Percentiles rank a stretch among this genome's conserved stretches.
phyloP scores from a whole-genome alignment of 2,113 vertebrate species.

The Xerus inauris region DNA sequence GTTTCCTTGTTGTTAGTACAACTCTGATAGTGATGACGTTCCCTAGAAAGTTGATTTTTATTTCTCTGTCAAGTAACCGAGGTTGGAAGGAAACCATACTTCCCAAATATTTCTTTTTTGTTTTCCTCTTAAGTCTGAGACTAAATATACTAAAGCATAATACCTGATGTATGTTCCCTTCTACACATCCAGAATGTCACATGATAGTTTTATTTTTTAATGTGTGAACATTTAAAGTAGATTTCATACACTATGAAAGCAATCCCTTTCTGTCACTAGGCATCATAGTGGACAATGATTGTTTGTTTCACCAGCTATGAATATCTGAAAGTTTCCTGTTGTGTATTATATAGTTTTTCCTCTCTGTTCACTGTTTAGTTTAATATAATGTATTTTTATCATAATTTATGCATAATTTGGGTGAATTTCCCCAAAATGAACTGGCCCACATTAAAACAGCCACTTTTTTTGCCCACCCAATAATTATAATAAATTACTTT shows the following conservation, averaged over 20 bases:
- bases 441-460: not conserved
- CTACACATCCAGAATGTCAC: not conserved
- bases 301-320: not conserved
- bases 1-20: not conserved
- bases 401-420: constrained; percentile 8
- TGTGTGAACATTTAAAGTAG: not conserved
- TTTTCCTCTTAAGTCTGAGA: not conserved
- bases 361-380: not conserved
- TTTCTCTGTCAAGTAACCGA: not conserved
- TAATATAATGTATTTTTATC: not conserved
- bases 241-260: not conserved
- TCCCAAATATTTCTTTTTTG: not conserved
- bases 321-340: not conserved
- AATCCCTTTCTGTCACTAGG: not conserved
- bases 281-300: not conserved
- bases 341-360: not conserved
- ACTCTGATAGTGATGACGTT: not conserved
- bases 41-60: not conserved
- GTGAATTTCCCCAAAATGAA: constrained; percentile 18
- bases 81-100: not conserved
- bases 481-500: not conserved
- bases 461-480: not conserved
- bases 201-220: not conserved
- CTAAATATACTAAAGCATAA: not conserved
- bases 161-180: not conserved